Conservation (phyloP, 2,113 vertebrate species). For the Oncorhynchus keta region DNA sequence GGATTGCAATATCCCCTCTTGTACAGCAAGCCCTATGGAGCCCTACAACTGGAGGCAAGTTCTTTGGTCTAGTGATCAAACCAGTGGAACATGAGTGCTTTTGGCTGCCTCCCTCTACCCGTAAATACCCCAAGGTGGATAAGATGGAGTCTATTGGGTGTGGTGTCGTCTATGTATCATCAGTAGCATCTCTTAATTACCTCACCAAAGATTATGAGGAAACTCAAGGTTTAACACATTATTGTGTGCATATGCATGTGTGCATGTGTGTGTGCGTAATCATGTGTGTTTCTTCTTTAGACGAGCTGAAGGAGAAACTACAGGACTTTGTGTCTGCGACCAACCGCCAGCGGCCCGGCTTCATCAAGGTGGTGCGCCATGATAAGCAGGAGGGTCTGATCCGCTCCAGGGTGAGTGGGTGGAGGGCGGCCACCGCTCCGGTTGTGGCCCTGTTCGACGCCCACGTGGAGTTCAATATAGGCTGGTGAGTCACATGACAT, state of each 20-base stretch:
- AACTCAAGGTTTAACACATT: too few relatives aligned
- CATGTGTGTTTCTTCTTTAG: conserved; percentile 60
- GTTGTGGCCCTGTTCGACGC: conserved; percentile 96
- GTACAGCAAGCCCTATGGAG: conserved; percentile 43
- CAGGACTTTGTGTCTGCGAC: conserved; percentile 85
- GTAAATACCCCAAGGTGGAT: conserved; percentile 17
- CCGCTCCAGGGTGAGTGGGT: conserved; percentile 93
- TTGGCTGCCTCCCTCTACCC: conserved; percentile 47
- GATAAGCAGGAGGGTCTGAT: conserved; percentile 93
- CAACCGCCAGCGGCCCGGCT: conserved; percentile 83
- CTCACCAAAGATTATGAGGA: neutral
- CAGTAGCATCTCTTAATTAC: conserved; percentile 24
- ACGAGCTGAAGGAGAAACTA: conserved; percentile 92
- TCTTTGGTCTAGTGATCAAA: conserved; percentile 65
- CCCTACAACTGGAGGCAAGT: conserved; percentile 44
- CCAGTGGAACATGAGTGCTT: conserved; percentile 49
- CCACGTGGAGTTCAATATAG: conserved; percentile 93
- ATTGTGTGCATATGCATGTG: neutral
- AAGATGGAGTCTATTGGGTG: conserved; percentile 37
- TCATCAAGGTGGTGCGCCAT: conserved; percentile 93
- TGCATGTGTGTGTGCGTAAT: conserved; percentile 5
- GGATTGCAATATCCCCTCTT: conserved; percentile 51
- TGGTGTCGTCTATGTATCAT: conserved; percentile 38
- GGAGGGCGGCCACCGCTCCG: conserved; percentile 88
- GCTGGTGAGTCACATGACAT: conserved; percentile 81